Base-by-base conservation (phyloP, 2,113 vertebrate species). In the Rallus limicola region DNA sequence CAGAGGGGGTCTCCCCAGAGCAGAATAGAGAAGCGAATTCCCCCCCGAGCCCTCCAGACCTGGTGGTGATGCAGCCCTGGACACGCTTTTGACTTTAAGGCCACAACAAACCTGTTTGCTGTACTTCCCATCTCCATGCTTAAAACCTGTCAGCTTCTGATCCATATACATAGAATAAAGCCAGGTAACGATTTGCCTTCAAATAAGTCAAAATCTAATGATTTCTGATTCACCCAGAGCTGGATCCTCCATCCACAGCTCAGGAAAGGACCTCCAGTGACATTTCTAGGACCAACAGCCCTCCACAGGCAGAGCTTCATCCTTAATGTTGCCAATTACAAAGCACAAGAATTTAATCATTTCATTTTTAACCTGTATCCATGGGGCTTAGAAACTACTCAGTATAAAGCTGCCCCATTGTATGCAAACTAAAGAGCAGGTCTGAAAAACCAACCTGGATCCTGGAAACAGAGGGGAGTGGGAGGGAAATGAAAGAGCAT, bases 401-500 rank as follows among this genome's bases (percentile, higher is more conserved):
- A 31, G 70, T 6, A 82, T 44, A 82, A 93, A 96, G 69, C 86
- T 70, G 60, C 65, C 78, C 88, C 86, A 55, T 69, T 87, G 70
- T 92, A 92, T 69, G 90, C 76, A 92, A 93, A 88, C 77, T 33
- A 56, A 68, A 52, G 25, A 75, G 68, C 44, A 72, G 76, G 90
- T 78, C 82, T 26, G 34, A 67, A 92, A 82, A 96, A 60, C 71
- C 75, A 93, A 19, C 82, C 75, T 64, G 78, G 90, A 36, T 77
- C 50, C 82, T 88, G 88, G 86, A 95, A 90, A 92, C 65, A 52
- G 86, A 53, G 87, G 50, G 74, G 92, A 84, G 80, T 67, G 62
- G 75, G 65, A 77, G 69, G 86, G 79, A 94, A 95, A 95, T 78
- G 93, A 90, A 94, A 85, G 68, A 94, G 86, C 86, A 62, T 92